A percentile compares a stretch with the other conserved stretches of the same genome.
phyloP scores from a whole-genome alignment of 1,140 invertebrate genomes.

The Drosophila sucinea region DNA sequence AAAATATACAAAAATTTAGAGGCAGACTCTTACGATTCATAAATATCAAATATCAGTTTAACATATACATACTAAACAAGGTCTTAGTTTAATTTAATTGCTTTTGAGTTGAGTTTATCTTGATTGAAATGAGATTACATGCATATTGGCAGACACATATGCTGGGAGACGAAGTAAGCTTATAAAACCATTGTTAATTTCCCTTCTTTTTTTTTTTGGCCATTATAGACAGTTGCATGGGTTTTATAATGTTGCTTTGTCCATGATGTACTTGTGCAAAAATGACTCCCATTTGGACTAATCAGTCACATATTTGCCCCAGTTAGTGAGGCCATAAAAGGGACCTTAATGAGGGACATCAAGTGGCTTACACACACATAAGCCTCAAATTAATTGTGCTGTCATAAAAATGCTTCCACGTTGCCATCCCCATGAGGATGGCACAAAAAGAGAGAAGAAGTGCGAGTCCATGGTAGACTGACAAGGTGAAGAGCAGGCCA shows the following conservation, averaged over 20 bases:
- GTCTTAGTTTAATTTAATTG: too few relatives aligned
- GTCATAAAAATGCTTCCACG: constrained; percentile 78
- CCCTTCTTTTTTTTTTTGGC: neutral
- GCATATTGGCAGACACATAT: neutral
- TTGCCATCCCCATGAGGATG: constrained; percentile 22
- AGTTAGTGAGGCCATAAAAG: constrained; percentile 73
- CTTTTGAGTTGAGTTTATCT: neutral
- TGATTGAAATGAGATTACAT: neutral
- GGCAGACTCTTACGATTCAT: too few relatives aligned
- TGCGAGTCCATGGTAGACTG: neutral
- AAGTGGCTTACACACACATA: constrained; percentile 79
- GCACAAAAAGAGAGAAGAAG: neutral
- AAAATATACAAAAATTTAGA: too few relatives aligned
- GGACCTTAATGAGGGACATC: constrained; percentile 70
- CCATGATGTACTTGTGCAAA: constrained; percentile 13
- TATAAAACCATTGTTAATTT: constrained; percentile 4
- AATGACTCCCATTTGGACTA: constrained; percentile 44
- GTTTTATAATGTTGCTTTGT: constrained; percentile 17
- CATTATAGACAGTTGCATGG: constrained; percentile 2
- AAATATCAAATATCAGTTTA: too few relatives aligned
- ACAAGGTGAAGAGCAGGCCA: neutral
- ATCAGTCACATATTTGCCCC: constrained; percentile 73
- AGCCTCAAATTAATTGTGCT: constrained; percentile 78
- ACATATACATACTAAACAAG: too few relatives aligned
- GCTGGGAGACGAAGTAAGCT: neutral